These are phyloP conservation scores for Gadopsis marmoratus DNA, from an alignment of 2,797 vertebrate species.

Conservation along the genomic window DNA sequence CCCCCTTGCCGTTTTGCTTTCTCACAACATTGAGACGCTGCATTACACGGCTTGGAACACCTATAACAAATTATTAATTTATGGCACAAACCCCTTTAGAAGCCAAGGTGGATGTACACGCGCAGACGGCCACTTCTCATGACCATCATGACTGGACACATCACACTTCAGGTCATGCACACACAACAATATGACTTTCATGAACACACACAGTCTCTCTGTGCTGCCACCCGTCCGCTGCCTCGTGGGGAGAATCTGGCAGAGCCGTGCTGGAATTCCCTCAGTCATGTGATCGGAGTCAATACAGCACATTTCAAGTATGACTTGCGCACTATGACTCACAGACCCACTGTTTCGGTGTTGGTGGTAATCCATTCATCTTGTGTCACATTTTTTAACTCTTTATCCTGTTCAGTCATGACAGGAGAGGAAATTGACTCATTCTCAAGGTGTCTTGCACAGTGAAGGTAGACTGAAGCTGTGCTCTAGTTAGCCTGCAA, in stretches of 20 bases:
- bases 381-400: slow-evolving; percentile 8
- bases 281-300: slow-evolving; percentile 77
- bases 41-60: slow-evolving; percentile 48
- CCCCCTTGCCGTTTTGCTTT: slow-evolving; percentile 62
- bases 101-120: slow-evolving; percentile 22
- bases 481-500: not conserved
- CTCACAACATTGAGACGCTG: slow-evolving; percentile 71
- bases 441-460: not conserved
- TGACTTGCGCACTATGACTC: slow-evolving; percentile 49
- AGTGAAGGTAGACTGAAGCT: not conserved
- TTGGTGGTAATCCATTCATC: slow-evolving; percentile 22
- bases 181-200: slow-evolving; percentile 18
- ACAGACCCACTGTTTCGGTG: slow-evolving; percentile 12
- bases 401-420: slow-evolving; percentile 15
- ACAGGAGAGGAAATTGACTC: not conserved
- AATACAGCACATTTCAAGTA: slow-evolving; percentile 59
- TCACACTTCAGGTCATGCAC: not conserved
- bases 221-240: slow-evolving; percentile 49
- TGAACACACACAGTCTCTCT: slow-evolving; percentile 19
- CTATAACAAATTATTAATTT: slow-evolving; percentile 72
- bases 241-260: slow-evolving; percentile 42
- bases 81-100: slow-evolving; percentile 37
- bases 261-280: slow-evolving; percentile 73
- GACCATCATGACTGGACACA: not conserved
- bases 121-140: not conserved